Conservation (phyloP, 2,797 vertebrate species). For the Sebastes wilsoni region DNA sequence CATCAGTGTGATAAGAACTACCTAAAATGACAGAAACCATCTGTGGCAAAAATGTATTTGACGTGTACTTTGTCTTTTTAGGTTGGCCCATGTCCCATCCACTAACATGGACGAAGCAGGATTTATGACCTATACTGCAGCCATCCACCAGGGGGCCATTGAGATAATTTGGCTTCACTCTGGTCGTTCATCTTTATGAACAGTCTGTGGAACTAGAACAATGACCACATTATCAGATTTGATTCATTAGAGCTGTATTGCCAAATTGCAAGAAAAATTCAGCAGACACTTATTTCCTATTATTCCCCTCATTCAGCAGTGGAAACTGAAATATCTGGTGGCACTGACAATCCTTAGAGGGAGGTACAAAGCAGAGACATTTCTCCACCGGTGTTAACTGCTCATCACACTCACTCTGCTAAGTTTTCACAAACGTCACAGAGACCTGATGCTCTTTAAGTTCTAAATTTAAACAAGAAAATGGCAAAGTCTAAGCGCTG, state of each 20-base stretch:
- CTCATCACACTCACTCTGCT: conserved; percentile 3
- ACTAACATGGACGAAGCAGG: too few species aligned
- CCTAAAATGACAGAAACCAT: too few species aligned
- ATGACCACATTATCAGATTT: conserved; percentile 14
- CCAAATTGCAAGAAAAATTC: not conserved
- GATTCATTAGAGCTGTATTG: conserved; percentile 3
- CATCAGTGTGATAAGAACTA: too few species aligned
- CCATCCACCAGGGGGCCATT: too few species aligned
- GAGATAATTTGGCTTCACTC: too few species aligned
- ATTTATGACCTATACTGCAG: too few species aligned
- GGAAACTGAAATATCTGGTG: not conserved
- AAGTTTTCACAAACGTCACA: conserved; percentile 21
- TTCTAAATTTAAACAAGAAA: conserved; percentile 40
- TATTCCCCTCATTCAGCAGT: not conserved
- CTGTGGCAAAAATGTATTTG: too few species aligned
- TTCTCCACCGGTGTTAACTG: not conserved
- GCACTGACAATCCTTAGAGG: not conserved
- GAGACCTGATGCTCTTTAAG: conserved; percentile 24
- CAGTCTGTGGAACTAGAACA: not conserved
- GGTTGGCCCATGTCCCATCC: too few species aligned
- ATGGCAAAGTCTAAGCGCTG: conserved; percentile 21
- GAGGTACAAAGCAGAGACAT: not conserved
- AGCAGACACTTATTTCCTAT: not conserved
- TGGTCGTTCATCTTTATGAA: too few species aligned
- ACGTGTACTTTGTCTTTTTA: too few species aligned